Evolutionary conservation across 1,140 invertebrate species (phyloP).

Genomic region (Wiebesia pumilae): DNA sequence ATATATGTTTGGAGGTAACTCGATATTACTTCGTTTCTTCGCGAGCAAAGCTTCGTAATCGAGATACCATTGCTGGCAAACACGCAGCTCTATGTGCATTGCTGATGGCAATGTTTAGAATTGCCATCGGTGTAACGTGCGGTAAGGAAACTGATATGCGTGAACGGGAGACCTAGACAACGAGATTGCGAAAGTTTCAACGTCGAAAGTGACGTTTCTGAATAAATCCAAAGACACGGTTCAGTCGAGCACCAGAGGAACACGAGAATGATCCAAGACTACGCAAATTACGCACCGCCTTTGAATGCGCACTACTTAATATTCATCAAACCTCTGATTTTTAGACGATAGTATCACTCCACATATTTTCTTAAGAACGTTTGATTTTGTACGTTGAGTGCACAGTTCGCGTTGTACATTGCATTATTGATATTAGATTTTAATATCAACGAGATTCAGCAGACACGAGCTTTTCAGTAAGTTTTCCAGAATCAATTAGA

Average conservation of each 20-base stretch:
- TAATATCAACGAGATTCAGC: not conserved
- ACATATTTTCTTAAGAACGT: not conserved
- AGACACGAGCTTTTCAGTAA: not conserved
- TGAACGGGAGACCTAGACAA: slow-evolving; percentile 30
- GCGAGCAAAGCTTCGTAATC: not conserved
- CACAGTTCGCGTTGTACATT: not conserved
- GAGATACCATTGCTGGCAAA: too few species aligned
- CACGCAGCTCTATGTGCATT: not conserved
- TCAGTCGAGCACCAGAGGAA: not conserved
- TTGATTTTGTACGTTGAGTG: not conserved
- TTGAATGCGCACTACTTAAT: slow-evolving; percentile 40
- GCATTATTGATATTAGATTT: slow-evolving; percentile 34
- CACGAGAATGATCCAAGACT: not conserved
- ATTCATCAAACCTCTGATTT: slow-evolving; percentile 44
- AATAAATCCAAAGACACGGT: slow-evolving; percentile 58
- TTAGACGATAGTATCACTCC: not conserved
- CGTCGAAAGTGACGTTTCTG: slow-evolving; percentile 62
- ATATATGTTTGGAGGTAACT: slow-evolving; percentile 57
- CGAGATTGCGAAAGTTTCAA: slow-evolving; percentile 68
- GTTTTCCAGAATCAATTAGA: not conserved
- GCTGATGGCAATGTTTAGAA: not conserved
- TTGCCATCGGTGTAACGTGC: not conserved
- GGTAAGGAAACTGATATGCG: too few species aligned
- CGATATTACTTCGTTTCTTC: slow-evolving; percentile 62
- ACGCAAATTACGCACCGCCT: slow-evolving; percentile 17